Conservation (phyloP, 2,888 invertebrate genomes). For the Xestobium rufovillosum region DNA sequence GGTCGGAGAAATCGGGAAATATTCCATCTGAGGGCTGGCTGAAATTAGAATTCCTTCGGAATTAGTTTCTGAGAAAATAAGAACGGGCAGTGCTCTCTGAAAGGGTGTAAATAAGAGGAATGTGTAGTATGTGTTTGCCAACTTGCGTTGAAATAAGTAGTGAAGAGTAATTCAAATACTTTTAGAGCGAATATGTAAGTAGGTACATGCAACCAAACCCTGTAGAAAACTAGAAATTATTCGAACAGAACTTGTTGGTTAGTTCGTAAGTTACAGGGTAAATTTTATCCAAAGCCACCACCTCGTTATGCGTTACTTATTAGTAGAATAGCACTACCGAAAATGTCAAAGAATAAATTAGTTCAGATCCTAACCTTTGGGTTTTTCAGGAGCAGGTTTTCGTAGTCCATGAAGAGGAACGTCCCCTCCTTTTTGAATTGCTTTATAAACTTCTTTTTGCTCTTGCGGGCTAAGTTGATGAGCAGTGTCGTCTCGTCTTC, state of each 20-base stretch:
- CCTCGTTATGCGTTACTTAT: no score
- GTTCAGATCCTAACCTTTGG: slow-evolving; percentile 70
- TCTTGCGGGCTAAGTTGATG: slow-evolving; percentile 72
- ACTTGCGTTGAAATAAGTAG: not conserved
- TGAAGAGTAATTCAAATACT: slow-evolving; percentile 1
- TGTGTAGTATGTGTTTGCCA: not conserved
- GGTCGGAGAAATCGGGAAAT: slow-evolving; percentile 73
- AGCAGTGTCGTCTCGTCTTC: slow-evolving; percentile 61
- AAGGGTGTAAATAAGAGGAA: no score
- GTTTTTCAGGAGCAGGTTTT: slow-evolving; percentile 79
- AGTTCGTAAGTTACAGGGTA: no score
- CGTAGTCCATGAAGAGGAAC: slow-evolving; percentile 88
- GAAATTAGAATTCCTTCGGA: slow-evolving; percentile 52
- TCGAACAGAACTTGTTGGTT: no score
- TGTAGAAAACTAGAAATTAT: no score
- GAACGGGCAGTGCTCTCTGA: no score
- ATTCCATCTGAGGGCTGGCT: no score
- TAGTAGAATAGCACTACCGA: no score
- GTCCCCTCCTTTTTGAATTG: slow-evolving; percentile 89
- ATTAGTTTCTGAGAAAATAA: no score
- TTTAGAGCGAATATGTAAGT: not conserved
- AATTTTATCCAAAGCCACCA: no score
- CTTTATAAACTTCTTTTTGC: slow-evolving; percentile 76
- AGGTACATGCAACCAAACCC: slow-evolving; percentile 1
- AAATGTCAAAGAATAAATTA: no score